Base-by-base conservation (phyloP, 2,888 invertebrate genomes). In the Parapristionchus giblindavisi region DNA sequence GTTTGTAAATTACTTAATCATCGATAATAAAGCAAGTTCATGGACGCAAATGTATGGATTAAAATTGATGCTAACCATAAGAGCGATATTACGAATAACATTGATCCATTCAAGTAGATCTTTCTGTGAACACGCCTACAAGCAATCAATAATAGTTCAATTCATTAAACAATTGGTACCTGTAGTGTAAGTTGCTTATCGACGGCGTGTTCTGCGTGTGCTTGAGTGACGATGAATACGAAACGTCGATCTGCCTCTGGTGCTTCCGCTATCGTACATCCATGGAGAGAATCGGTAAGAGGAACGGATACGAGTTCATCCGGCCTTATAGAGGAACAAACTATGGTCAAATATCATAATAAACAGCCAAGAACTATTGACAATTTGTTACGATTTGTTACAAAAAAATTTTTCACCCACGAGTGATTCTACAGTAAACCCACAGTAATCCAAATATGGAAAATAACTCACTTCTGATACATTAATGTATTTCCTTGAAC, bases 91-190 rank as follows among this genome's bases (percentile, higher is more conserved):
- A 3, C 70, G 56, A 14, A 71, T 54, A 4, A 71, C 70, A 48
- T 56, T 71, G 27, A 56, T 71, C 70, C 70, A 71, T 40, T 71
- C 70, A n/a, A 71, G 3, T 2, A 71, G 56, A 40, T 71, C 70
- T 11, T 56, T 54, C 14, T 54, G 40, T 6, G 70, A 71, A 40
- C 48, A 48, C 5, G 70, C 70, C 70, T 71, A 56, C 21, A 5
- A 66, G 8, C 0, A 65, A 21, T 24, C 51, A 32, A 11, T 34
- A 1, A 34, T n/a, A 2, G 11, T 11, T 1, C 24, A 34, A 1
- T 70, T 36, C 38, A 2, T 1, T 1, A n/a, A 24, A 43, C 14
- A 56, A 17, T n/a, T 11, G 17, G 24, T 36, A 56, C 70, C 56
- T 71, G 70, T 17, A 71, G 43, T 17, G 48, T 56, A 27, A 71